Evolutionary conservation across 1,140 invertebrate species (phyloP), one percentile per base, ranked within the genome.

Genomic region (Caenorhabditis elegans): DNA sequence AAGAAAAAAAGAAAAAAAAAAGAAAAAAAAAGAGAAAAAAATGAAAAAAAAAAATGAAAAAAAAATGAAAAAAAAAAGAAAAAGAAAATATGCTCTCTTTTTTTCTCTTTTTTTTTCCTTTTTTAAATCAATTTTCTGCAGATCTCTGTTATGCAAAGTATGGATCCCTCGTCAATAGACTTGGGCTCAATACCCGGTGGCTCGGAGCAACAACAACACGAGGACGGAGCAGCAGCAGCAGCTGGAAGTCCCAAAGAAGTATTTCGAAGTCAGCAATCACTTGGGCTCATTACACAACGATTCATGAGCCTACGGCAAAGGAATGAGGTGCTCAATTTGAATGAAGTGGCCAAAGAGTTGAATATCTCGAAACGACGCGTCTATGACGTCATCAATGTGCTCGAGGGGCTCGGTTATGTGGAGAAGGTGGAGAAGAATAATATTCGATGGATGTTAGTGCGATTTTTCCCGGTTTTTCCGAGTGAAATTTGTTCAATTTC

Each of bases 391-490:
- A 43, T 70, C n/a, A 70, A 70, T 39, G 60, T 70, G 10, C 22
- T 70, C 17, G 60, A 70, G 43, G 60, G 60, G 0, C 34, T 70
- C 8, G 60, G 60, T 19, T 70, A 70, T 70, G 60, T 70, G 19
- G 34, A 70, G 19, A 70, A 70, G 43, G 34, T 70, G n/a, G 60
- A 70, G n/a, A 70, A 70, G 60, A 70, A 70, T 70, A 70, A 70
- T 70, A 70, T 70, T 43, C 34, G 43, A 28, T 70, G 60, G 60
- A 70, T 70, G 60, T 70, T 15, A 70, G 60, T 34, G n/a, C n/a
- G n/a, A n/a, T n/a, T 26, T 24, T 15, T 17, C 8, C 2, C 26
- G 19, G 0, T 10, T 26, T 17, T 24, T 24, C 11, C 5, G 15
- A 24, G 24, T 11, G 13, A 3, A 26, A 8, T 28, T 26, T 22